These are phyloP conservation scores for Tillus elongatus DNA, from an alignment of 2,888 invertebrate species.

Conservation along the genomic window DNA sequence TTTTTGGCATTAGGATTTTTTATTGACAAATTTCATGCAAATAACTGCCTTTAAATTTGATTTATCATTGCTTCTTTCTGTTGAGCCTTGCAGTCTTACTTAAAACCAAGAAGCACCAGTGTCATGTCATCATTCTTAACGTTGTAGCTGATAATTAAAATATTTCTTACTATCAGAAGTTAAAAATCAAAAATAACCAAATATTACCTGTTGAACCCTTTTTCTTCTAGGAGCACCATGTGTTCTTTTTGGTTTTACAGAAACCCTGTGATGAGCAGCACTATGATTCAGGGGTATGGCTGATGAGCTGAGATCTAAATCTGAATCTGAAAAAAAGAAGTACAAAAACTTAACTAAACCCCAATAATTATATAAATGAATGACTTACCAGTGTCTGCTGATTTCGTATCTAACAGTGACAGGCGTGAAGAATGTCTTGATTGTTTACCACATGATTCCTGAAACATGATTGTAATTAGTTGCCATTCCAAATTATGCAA, in stretches of 20 bases:
- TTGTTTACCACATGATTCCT: slow-evolving; percentile 42
- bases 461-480: no score
- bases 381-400: slow-evolving; percentile 28
- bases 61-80: no score
- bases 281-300: slow-evolving; percentile 65
- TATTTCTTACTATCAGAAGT: background rate
- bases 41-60: no score
- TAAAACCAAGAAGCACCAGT: no score
- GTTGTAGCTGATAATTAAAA: no score
- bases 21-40: no score
- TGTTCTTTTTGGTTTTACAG: slow-evolving; percentile 64
- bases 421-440: slow-evolving; percentile 41
- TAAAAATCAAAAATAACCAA: slow-evolving; percentile 5
- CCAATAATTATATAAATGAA: slow-evolving; percentile 4
- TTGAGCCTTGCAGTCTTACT: no score
- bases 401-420: slow-evolving; percentile 39
- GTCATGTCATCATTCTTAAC: no score
- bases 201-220: slow-evolving; percentile 45
- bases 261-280: slow-evolving; percentile 73
- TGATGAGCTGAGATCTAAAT: slow-evolving; percentile 41
- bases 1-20: no score
- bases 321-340: slow-evolving; percentile 30
- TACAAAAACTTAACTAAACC: slow-evolving; percentile 1
- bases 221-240: slow-evolving; percentile 64
- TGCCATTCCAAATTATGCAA: no score